Conservation (phyloP, 2,888 invertebrate genomes). For the Cheilosia grossa region DNA sequence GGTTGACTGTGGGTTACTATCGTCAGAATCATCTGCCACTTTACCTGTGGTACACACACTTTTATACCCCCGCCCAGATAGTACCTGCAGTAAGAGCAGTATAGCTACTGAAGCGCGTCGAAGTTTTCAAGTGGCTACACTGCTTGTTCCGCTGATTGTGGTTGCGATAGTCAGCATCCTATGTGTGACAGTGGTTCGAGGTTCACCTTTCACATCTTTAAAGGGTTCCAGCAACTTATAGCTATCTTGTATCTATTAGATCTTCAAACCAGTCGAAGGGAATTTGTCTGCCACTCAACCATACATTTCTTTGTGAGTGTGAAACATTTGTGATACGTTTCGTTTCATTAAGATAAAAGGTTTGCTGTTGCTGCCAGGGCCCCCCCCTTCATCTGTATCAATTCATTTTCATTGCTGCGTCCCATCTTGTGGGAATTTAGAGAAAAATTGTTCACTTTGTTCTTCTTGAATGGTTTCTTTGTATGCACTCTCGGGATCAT, state of each 20-base stretch:
- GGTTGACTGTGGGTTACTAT: conserved; percentile 21
- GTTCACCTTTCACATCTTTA: conserved; percentile 27
- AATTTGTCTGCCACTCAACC: neutral
- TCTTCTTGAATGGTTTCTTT: neutral
- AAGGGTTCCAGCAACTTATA: conserved; percentile 10
- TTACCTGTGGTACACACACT: neutral
- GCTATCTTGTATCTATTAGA: conserved; percentile 27
- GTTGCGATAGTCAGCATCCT: conserved; percentile 24
- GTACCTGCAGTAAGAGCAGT: neutral
- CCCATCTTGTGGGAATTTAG: conserved; percentile 3
- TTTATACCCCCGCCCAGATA: neutral
- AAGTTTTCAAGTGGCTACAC: neutral
- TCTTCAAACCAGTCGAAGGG: conserved; percentile 16
- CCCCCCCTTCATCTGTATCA: conserved; percentile 26
- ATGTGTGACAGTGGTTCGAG: conserved; percentile 5
- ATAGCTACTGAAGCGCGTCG: neutral
- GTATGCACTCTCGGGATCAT: conserved; percentile 16
- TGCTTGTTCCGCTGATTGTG: conserved; percentile 3
- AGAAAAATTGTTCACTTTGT: conserved; percentile 8
- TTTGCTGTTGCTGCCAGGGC: conserved; percentile 35
- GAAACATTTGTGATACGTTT: neutral
- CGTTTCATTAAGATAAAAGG: conserved; percentile 68
- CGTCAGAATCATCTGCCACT: conserved; percentile 36
- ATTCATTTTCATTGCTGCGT: conserved; percentile 49
- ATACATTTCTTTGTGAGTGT: neutral